Evolutionary conservation across 37 sponge, comb jelly and placozoan species (phyloP).

Genomic region (Crambe crambe): DNA sequence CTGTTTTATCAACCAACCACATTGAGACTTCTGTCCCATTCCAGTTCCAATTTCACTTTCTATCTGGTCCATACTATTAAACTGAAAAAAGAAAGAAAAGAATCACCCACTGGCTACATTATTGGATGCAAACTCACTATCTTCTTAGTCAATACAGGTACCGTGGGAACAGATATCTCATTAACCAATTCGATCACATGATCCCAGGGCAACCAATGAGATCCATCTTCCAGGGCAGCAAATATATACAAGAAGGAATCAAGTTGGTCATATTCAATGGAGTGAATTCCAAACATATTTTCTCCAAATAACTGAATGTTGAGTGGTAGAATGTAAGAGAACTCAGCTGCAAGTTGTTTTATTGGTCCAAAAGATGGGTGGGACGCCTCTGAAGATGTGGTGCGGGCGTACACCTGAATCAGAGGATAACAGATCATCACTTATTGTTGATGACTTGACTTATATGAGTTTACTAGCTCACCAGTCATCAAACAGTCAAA

Average conservation of each 20-base stretch:
- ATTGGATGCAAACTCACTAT: neutral
- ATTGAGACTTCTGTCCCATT: too few species aligned
- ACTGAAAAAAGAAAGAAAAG: too few species aligned
- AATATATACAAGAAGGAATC: slow-evolving; percentile 70
- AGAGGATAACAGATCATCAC: neutral
- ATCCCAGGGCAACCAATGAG: slow-evolving; percentile 67
- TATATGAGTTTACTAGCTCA: too few species aligned
- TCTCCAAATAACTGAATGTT: slow-evolving; percentile 84
- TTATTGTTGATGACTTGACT: neutral
- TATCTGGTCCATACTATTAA: too few species aligned
- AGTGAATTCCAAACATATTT: slow-evolving; percentile 83
- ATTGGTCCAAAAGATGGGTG: slow-evolving; percentile 84
- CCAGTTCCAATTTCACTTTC: too few species aligned
- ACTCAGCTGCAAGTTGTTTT: slow-evolving; percentile 61
- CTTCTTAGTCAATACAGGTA: slow-evolving; percentile 37
- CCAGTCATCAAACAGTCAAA: too few species aligned
- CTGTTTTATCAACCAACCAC: too few species aligned
- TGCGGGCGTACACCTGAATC: slow-evolving; percentile 68
- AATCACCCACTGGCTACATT: too few species aligned
- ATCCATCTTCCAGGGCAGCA: slow-evolving; percentile 67
- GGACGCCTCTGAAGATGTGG: slow-evolving; percentile 57
- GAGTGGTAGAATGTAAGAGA: slow-evolving; percentile 54
- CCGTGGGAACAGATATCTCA: slow-evolving; percentile 59
- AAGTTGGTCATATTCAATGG: slow-evolving; percentile 78
- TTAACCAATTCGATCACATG: slow-evolving; percentile 60